These are phyloP conservation scores for Petrolisthes manimaculis DNA, from an alignment of 2,888 invertebrate species.

Conservation along the genomic window DNA sequence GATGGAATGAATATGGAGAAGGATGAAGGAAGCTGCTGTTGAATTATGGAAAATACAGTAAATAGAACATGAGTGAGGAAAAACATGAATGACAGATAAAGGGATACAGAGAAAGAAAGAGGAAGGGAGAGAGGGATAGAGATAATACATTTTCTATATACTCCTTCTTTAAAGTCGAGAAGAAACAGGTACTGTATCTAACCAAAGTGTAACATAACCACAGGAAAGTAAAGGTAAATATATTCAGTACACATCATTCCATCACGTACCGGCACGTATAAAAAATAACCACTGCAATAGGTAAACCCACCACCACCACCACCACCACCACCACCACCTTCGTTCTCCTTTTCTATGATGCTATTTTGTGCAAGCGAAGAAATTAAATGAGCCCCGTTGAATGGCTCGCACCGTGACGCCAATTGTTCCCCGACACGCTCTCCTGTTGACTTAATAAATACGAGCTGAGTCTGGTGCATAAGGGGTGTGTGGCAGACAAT, in stretches of 20 bases:
- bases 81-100: constrained; percentile 23
- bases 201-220: no score
- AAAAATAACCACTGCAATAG: no score
- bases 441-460: constrained; percentile 41
- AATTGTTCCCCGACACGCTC: constrained; percentile 32
- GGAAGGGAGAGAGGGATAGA: not conserved
- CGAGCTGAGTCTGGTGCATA: constrained; percentile 14
- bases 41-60: not conserved
- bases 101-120: constrained; percentile 26
- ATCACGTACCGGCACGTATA: no score
- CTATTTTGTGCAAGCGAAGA: no score
- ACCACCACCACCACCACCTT: not conserved
- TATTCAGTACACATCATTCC: no score
- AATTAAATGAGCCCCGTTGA: not conserved
- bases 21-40: not conserved
- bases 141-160: not conserved
- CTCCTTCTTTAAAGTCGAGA: not conserved
- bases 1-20: not conserved
- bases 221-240: no score
- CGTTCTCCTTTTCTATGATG: no score
- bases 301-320: not conserved
- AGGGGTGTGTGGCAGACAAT: constrained; percentile 20
- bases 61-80: not conserved
- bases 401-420: constrained; percentile 5
- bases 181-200: no score